Base-by-base conservation (phyloP, 2,888 invertebrate genomes). In the Litoditis marina region DNA sequence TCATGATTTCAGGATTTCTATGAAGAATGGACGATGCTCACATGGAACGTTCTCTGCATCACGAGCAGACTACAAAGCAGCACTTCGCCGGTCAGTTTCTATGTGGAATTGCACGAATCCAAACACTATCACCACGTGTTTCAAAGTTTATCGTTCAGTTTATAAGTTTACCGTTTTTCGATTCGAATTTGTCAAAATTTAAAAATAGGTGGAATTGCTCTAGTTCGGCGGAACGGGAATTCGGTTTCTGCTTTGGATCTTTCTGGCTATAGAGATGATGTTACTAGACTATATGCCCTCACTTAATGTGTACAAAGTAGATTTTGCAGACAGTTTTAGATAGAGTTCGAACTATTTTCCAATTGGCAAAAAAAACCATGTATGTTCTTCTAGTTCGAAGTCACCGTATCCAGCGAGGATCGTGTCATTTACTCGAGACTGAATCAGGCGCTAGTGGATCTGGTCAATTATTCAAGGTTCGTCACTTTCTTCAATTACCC, bases 1-100 rank as follows among this genome's bases (percentile, higher is more conserved):
- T 13, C 47, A 22, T 44, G n/a, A n/a, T 25, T 50, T 30, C 70
- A 71, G 56, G 72, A 77, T 51, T 77, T 79, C 47, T 80, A 80
- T 58, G 81, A 81, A 57, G 81, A 81, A 69, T 81, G 81, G 81
- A 78, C 81, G 25, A 79, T 81, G 78, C 58, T 81, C 1, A 80
- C 81, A 6, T 81, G 81, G 81, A 81, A 81, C 63, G 80, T 80
- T 13, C 58, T 81, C 39, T 81, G 81, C 63, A 80, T 81, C 44
- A 79, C 78, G 13, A 76, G 71, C 30, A 66, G 81, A 34, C 71
- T 80, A 8, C 81, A 81, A 56, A 74, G 71, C 47, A 70, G 68
- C 34, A 52, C 74, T 25, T 52, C 65, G 11, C 67, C 62, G 54
- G 66, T 70, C 19, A 32, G 30, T 16, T n/a, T n/a, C n/a, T n/a